These are phyloP conservation scores for Nothobranchius furzeri DNA, from an alignment of 2,113 vertebrate species.

Conservation along the genomic window DNA sequence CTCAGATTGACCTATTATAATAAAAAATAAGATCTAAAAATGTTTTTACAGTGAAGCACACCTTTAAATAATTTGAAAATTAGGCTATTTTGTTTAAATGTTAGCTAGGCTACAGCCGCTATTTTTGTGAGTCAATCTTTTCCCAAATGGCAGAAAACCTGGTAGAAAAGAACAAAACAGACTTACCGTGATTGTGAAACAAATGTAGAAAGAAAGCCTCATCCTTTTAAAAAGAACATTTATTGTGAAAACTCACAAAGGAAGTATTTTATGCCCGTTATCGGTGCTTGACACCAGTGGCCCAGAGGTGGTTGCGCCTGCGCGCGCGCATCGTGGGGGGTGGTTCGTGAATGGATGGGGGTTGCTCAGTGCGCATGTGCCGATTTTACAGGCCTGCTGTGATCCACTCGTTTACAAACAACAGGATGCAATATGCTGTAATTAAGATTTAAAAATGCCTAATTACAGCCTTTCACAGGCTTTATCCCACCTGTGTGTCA, in stretches of 20 bases:
- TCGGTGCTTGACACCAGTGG: background rate
- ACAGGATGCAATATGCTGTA: slow-evolving; percentile 42
- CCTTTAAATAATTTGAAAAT: too few species aligned
- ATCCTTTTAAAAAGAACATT: background rate
- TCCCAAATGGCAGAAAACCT: background rate
- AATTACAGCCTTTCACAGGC: slow-evolving; percentile 33
- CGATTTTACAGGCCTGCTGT: slow-evolving; percentile 23
- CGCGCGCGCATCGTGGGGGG: background rate
- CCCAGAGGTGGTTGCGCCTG: slow-evolving; percentile 40
- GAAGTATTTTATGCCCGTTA: background rate
- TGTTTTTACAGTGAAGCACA: too few species aligned
- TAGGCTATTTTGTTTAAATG: too few species aligned
- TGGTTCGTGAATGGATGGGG: background rate
- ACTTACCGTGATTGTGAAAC: too few species aligned
- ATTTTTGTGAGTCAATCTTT: too few species aligned
- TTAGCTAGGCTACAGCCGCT: too few species aligned
- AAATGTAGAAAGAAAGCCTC: too few species aligned
- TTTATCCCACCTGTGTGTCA: background rate
- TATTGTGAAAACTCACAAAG: slow-evolving; percentile 35
- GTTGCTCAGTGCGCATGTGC: slow-evolving; percentile 69
- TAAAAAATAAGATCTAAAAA: too few species aligned
- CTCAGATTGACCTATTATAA: too few species aligned
- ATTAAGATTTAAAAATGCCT: slow-evolving; percentile 46
- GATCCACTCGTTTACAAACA: slow-evolving; percentile 58
- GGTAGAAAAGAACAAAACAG: background rate